These are phyloP conservation scores for Harpagoxenus sublaevis DNA, from an alignment of 2,888 invertebrate species.

Conservation along the genomic window DNA sequence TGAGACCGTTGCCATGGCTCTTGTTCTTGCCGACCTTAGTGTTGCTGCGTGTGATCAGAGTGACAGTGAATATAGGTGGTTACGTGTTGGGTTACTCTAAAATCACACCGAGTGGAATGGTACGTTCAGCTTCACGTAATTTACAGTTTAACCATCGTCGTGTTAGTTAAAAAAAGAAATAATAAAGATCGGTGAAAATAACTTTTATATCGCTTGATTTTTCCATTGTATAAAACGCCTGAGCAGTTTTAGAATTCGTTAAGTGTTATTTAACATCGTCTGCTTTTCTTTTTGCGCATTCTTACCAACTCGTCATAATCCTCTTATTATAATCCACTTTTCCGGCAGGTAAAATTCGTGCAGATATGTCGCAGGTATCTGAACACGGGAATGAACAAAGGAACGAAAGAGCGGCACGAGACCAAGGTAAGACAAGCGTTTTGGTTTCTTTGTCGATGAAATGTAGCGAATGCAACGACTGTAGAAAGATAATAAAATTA, in stretches of 20 bases:
- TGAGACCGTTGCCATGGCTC: constrained; percentile 89
- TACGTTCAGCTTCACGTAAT: constrained; percentile 77
- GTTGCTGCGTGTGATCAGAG: constrained; percentile 86
- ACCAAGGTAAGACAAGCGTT: constrained; percentile 59
- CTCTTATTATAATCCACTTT: not conserved
- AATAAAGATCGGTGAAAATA: not conserved
- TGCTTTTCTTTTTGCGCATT: not conserved
- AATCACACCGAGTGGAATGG: constrained; percentile 87
- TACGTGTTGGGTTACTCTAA: constrained; percentile 87
- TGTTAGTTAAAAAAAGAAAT: not conserved
- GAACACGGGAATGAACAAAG: constrained; percentile 86
- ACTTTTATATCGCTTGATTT: not conserved
- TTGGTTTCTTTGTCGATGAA: not conserved
- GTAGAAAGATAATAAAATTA: constrained; percentile 59
- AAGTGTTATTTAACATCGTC: not conserved
- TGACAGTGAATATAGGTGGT: constrained; percentile 86
- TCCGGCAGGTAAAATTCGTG: constrained; percentile 87
- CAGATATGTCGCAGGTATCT: constrained; percentile 88
- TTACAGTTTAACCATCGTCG: not conserved
- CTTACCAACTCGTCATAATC: not conserved
- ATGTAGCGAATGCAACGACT: not conserved
- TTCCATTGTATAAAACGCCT: not conserved
- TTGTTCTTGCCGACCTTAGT: constrained; percentile 87
- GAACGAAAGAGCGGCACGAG: constrained; percentile 68
- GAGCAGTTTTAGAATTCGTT: not conserved